A percentile compares a stretch with the other conserved stretches of the same genome.
Conservation (phyloP, 2,888 invertebrate species). For the Epinotia brunnichana region DNA sequence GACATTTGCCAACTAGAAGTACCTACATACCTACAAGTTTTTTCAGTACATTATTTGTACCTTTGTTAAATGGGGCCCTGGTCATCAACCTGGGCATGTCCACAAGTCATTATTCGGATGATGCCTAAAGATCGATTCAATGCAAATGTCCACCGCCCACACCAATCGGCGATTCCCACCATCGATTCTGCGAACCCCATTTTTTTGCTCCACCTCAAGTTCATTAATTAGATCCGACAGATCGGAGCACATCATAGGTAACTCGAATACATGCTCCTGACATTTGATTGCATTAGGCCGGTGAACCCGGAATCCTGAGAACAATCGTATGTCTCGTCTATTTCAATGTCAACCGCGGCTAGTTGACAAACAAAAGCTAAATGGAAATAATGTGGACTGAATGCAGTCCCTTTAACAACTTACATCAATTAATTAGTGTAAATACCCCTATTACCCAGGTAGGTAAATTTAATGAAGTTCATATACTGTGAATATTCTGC, state of each 20-base stretch:
- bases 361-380: slow-evolving; percentile 30
- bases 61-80: slow-evolving; percentile 47
- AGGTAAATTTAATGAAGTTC: no score
- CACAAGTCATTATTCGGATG: slow-evolving; percentile 69
- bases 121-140: slow-evolving; percentile 75
- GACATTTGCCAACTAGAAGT: neutral
- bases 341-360: slow-evolving; percentile 39
- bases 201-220: slow-evolving; percentile 68
- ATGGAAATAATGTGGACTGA: slow-evolving; percentile 5
- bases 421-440: neutral
- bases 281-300: slow-evolving; percentile 69
- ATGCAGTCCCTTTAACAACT: slow-evolving; percentile 8
- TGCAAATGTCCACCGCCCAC: slow-evolving; percentile 73
- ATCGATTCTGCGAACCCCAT: slow-evolving; percentile 52
- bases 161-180: slow-evolving; percentile 75
- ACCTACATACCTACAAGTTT: neutral
- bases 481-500: neutral
- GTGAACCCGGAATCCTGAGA: slow-evolving; percentile 77
- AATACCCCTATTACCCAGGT: neutral
- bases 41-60: neutral
- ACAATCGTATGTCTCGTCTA: slow-evolving; percentile 49
- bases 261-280: slow-evolving; percentile 62
- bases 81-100: slow-evolving; percentile 62
- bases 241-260: slow-evolving; percentile 54
- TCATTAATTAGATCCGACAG: slow-evolving; percentile 75